Conservation (phyloP, 1,140 invertebrate species). For the Stenopsyche tienmushanensis region DNA sequence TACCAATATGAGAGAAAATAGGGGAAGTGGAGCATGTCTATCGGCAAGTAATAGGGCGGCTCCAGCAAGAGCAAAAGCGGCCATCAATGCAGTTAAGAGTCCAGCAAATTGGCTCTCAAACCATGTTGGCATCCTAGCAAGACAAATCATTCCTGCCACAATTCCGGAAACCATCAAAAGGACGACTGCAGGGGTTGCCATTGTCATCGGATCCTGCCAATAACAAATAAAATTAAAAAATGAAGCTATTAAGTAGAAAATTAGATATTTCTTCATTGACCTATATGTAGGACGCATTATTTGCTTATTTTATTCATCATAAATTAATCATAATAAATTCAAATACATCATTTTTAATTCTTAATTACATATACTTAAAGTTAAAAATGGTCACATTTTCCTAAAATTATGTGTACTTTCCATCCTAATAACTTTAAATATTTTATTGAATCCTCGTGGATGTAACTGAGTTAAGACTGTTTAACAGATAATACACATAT, state of each 20-base stretch:
- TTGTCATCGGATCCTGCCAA: constrained; percentile 56
- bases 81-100: constrained; percentile 54
- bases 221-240: constrained; percentile 39
- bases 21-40: constrained; percentile 60
- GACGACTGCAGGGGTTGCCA: constrained; percentile 50
- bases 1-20: constrained; percentile 66
- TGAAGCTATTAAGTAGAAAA: background rate
- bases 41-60: constrained; percentile 56
- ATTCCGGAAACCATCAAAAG: constrained; percentile 55
- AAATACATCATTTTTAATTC: background rate
- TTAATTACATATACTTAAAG: background rate
- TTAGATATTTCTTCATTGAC: background rate
- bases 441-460: too few relatives aligned
- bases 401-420: too few relatives aligned
- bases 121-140: constrained; percentile 56
- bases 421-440: too few relatives aligned
- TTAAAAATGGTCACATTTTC: background rate
- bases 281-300: background rate
- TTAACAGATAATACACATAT: too few relatives aligned
- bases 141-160: constrained; percentile 51
- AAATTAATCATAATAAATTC: background rate
- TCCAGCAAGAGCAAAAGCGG: constrained; percentile 52
- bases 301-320: background rate
- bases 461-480: too few relatives aligned
- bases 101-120: constrained; percentile 58